A percentile compares a stretch with the other conserved stretches of the same genome.
Conservation (phyloP, 2,797 vertebrate genomes). For the Pterois miles region DNA sequence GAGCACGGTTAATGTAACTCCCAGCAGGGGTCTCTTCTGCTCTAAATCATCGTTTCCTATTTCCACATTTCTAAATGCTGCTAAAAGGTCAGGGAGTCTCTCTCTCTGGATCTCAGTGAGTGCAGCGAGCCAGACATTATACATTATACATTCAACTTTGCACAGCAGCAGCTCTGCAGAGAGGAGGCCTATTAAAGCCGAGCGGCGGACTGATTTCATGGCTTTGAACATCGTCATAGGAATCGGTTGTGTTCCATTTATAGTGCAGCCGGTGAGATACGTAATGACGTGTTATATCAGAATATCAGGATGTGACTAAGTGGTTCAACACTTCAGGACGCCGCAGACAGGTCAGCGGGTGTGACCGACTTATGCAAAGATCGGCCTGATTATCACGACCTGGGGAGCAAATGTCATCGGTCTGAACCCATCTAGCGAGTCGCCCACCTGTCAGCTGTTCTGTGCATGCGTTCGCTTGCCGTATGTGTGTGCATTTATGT, state of each 20-base stretch:
- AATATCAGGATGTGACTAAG: constrained; percentile 29
- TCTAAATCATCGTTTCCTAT: constrained; percentile 50
- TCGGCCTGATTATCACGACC: constrained; percentile 17
- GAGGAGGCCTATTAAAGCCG: constrained; percentile 34
- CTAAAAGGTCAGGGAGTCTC: constrained; percentile 59
- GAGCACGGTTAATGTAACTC: constrained; percentile 20
- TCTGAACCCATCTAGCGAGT: not conserved
- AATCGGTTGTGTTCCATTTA: constrained; percentile 38
- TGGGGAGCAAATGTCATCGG: constrained; percentile 1
- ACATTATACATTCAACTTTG: constrained; percentile 48
- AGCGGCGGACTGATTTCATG: constrained; percentile 26
- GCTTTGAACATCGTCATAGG: constrained; percentile 38
- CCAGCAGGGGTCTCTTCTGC: constrained; percentile 36
- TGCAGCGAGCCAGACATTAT: constrained; percentile 34
- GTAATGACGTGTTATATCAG: constrained; percentile 55
- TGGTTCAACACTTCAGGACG: constrained; percentile 19
- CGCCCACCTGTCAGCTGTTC: not conserved
- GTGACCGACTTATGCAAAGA: constrained; percentile 14
- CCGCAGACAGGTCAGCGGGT: constrained; percentile 19
- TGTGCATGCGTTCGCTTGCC: not conserved
- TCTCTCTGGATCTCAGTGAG: constrained; percentile 25
- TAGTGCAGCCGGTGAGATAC: constrained; percentile 24
- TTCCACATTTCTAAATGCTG: constrained; percentile 50
- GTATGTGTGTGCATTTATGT: not conserved
- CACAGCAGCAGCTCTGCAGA: not conserved